Evolutionary conservation across 2,888 invertebrate genomes (phyloP), one percentile per base, ranked within the genome.

Genomic region (Erynnis tages): DNA sequence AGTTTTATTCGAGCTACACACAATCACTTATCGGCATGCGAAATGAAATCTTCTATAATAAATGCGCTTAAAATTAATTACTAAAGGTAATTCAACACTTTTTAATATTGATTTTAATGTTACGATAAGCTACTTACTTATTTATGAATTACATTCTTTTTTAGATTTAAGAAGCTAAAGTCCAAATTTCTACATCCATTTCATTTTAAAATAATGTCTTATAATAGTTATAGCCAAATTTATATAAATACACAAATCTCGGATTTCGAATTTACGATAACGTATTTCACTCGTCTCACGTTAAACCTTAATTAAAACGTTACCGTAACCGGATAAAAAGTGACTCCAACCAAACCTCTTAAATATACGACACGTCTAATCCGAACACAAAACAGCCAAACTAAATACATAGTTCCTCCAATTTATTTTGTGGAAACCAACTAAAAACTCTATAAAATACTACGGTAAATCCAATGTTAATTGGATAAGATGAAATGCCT

Each of bases 291-390:
- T 65, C 63, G 61, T 54, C 65, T 68, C 76, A 71, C 67, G 67
- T 71, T 73, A 65, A 67, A 70, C 72, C 75, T 75, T 85, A 85
- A 87, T 87, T 84, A 86, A 86, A 81, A 75, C 71, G 70, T 79
- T 76, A 65, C 59, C 67, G 67, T 69, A 67, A 69, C 65, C 59
- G 66, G 65, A 72, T 72, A 75, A 77, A 78, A 78, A 74, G 74
- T 70, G 65, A 62, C 67, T 67, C 72, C 68, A 66, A 69, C 67
- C 56, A 65, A 64, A 68, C 76, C 66, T 64, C 63, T 59, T 60
- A 73, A 77, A 82, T 81, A 82, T 76, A 79, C 71, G 76, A 74
- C 71, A 60, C 63, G 65, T 60, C 62, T 55, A 55, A 62, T 62
- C 54, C 59, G 61, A 68, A 76, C 73, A 80, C 74, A 78, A 77